Percentiles rank a stretch among this genome's conserved stretches.
phyloP scores from a whole-genome alignment of 2,113 vertebrate species.

The Talpa occidentalis region DNA sequence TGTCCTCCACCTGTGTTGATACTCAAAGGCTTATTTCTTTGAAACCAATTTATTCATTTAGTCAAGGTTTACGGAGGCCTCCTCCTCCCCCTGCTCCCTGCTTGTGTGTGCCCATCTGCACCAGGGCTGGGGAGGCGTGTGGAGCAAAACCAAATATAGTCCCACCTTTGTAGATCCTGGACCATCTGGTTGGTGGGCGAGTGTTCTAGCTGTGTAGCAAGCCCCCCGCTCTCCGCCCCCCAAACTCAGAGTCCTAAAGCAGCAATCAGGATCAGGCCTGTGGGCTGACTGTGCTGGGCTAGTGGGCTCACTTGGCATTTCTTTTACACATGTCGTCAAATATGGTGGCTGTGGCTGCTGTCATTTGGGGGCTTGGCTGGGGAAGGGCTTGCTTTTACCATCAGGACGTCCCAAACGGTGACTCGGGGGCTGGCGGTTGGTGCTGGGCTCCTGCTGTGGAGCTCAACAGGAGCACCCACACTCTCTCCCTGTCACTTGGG shows the following conservation, averaged over 20 bases:
- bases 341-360: too few relatives aligned
- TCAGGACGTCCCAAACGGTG: neutral
- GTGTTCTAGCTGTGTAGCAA: too few relatives aligned
- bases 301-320: neutral
- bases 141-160: neutral
- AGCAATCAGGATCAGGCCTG: neutral
- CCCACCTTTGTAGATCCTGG: neutral
- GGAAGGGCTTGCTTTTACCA: too few relatives aligned
- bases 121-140: neutral
- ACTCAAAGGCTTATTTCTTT: neutral
- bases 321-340: rapidly evolving
- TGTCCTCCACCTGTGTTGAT: neutral
- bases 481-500: neutral
- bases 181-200: neutral
- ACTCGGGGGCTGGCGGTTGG: neutral
- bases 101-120: neutral
- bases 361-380: neutral
- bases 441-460: neutral
- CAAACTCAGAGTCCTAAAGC: neutral
- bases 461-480: neutral
- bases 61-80: neutral
- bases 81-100: too few relatives aligned
- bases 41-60: neutral
- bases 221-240: too few relatives aligned
- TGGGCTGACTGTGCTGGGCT: neutral